A percentile compares a stretch with the other conserved stretches of the same genome.
Evolutionary conservation across 2,113 vertebrate species (phyloP).

Genomic region (Microtus richardsoni): DNA sequence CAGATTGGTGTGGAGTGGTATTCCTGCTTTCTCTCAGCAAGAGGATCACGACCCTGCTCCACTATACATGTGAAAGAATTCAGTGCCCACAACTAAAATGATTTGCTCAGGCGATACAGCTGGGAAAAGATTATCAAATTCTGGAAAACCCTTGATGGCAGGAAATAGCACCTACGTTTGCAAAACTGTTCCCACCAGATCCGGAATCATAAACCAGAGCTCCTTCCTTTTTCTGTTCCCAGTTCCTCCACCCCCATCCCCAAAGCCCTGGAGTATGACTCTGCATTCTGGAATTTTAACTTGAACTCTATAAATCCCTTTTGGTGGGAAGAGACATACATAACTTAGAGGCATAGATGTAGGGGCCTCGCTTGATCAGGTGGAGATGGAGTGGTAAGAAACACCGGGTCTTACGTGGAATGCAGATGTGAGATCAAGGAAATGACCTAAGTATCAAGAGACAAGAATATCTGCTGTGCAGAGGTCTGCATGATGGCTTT

Average conservation of each 20-base stretch:
- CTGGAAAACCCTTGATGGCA: conserved; percentile 85
- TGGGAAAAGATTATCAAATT: conserved; percentile 84
- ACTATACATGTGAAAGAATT: conserved; percentile 80
- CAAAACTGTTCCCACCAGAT: conserved; percentile 83
- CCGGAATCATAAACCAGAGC: conserved; percentile 75
- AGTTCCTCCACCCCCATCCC: neutral
- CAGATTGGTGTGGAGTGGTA: conserved; percentile 81
- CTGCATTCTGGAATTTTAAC: conserved; percentile 71
- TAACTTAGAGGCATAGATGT: neutral
- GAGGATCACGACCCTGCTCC: conserved; percentile 81
- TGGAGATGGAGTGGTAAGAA: neutral
- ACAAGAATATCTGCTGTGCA: neutral
- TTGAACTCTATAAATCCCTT: conserved; percentile 63
- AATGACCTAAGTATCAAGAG: neutral
- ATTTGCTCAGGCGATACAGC: conserved; percentile 80
- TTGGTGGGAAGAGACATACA: neutral
- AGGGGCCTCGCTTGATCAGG: neutral
- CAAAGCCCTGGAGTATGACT: conserved; percentile 26
- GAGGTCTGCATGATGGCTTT: neutral
- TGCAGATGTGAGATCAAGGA: neutral
- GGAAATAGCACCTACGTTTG: conserved; percentile 86
- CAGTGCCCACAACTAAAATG: conserved; percentile 84
- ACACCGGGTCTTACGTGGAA: neutral
- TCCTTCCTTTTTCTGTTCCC: conserved; percentile 61
- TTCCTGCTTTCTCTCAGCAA: conserved; percentile 85